Percentiles rank a stretch among this genome's conserved stretches.
Evolutionary conservation across 2,888 invertebrate genomes (phyloP).

Genomic region (Melikaiella ostensackeni): DNA sequence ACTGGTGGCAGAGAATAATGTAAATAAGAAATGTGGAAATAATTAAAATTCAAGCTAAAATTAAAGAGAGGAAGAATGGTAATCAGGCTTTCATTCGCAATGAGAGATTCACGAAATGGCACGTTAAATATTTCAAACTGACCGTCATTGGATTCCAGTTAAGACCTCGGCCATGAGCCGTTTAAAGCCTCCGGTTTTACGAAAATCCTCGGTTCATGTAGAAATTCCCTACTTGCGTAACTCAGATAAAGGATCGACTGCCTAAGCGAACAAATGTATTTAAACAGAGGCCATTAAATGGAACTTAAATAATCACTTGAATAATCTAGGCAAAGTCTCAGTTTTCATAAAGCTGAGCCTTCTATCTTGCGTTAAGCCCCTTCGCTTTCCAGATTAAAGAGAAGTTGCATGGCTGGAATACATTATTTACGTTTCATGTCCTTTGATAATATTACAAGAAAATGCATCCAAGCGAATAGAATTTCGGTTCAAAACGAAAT

Average conservation of each 20-base stretch:
- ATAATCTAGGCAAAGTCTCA: slow-evolving; percentile 39
- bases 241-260: slow-evolving; percentile 54
- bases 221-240: slow-evolving; percentile 52
- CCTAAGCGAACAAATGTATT: slow-evolving; percentile 55
- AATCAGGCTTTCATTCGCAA: not conserved
- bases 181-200: slow-evolving; percentile 62
- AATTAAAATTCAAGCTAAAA: slow-evolving; percentile 55
- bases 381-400: slow-evolving; percentile 7
- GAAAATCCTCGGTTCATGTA: slow-evolving; percentile 59
- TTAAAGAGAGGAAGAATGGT: not conserved
- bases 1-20: too few relatives aligned
- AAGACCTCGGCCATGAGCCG: slow-evolving; percentile 56
- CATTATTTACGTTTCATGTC: not conserved
- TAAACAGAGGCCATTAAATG: slow-evolving; percentile 53
- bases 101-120: slow-evolving; percentile 59
- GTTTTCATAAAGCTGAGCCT: slow-evolving; percentile 44
- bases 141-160: slow-evolving; percentile 65
- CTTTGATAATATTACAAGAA: slow-evolving; percentile 10
- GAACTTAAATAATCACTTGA: slow-evolving; percentile 45
- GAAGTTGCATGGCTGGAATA: not conserved
- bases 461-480: not conserved
- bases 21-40: slow-evolving; percentile 54
- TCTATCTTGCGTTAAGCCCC: slow-evolving; percentile 41
- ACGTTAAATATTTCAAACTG: slow-evolving; percentile 66
- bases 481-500: not conserved